phyloP scores from a whole-genome alignment of 2,113 vertebrate species.

The Myocastor coypus region DNA sequence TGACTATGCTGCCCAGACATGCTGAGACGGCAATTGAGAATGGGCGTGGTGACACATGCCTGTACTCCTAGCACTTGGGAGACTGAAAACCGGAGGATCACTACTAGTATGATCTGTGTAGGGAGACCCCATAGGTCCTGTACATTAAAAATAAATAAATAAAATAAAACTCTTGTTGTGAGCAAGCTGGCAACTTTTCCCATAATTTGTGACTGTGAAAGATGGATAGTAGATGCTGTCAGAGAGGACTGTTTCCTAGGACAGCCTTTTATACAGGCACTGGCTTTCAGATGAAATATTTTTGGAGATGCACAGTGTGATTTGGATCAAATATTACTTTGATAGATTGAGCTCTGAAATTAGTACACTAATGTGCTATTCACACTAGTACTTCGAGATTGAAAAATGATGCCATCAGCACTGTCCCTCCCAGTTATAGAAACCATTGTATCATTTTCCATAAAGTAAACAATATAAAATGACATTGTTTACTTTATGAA shows the following conservation, averaged over 20 bases:
- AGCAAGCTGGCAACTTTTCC: slow-evolving; percentile 22
- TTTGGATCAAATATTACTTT: slow-evolving; percentile 6
- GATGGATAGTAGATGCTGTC: neutral
- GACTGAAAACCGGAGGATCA: too few species aligned
- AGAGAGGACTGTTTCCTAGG: neutral
- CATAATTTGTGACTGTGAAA: neutral
- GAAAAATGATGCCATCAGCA: neutral
- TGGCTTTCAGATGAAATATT: neutral
- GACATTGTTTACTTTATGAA: neutral
- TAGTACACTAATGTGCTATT: neutral
- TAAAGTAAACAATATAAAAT: slow-evolving; percentile 1
- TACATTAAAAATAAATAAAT: too few species aligned
- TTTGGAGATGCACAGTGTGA: neutral
- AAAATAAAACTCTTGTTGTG: neutral
- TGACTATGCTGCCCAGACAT: too few species aligned
- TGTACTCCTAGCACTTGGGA: too few species aligned
- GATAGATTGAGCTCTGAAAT: neutral
- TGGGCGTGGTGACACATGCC: too few species aligned
- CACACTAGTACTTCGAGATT: neutral
- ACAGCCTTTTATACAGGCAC: rapidly evolving
- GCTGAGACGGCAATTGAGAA: too few species aligned
- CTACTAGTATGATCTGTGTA: too few species aligned
- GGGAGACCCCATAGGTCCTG: too few species aligned
- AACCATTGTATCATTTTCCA: neutral
- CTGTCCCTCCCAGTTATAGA: neutral